Evolutionary conservation across 2,888 invertebrate species (phyloP).

Genomic region (Halictus ligatus): DNA sequence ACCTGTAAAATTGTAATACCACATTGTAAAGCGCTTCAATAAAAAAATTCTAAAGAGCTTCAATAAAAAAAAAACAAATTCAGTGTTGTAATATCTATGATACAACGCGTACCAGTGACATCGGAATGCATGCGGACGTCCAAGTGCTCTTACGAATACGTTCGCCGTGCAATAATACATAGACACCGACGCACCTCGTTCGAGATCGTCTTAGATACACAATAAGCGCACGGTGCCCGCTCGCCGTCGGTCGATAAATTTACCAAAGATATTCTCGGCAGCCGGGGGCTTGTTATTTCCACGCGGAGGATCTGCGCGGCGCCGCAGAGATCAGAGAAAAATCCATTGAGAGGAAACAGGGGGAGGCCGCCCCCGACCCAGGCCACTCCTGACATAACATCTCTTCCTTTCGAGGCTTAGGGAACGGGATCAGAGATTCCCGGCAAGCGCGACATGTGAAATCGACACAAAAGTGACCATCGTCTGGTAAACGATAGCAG

Average conservation of each 20-base stretch:
- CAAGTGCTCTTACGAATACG: slow-evolving; percentile 55
- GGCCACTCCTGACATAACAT: slow-evolving; percentile 77
- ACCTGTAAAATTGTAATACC: no score
- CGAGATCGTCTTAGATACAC: slow-evolving; percentile 53
- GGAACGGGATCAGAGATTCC: slow-evolving; percentile 66
- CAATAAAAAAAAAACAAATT: no score
- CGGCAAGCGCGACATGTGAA: slow-evolving; percentile 56
- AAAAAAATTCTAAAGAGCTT: no score
- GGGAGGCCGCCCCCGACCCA: slow-evolving; percentile 64
- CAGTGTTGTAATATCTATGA: background rate
- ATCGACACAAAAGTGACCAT: slow-evolving; percentile 81
- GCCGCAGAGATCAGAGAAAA: slow-evolving; percentile 73
- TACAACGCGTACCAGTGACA: background rate
- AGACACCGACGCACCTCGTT: slow-evolving; percentile 33
- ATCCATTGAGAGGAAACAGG: slow-evolving; percentile 71
- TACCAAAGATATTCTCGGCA: slow-evolving; percentile 57
- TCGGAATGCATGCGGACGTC: background rate
- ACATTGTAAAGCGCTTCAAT: no score
- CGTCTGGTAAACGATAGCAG: slow-evolving; percentile 76
- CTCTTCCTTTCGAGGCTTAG: slow-evolving; percentile 77
- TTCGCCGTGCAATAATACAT: slow-evolving; percentile 37
- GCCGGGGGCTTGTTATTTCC: slow-evolving; percentile 82
- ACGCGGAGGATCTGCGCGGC: slow-evolving; percentile 74
- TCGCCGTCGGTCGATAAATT: slow-evolving; percentile 40
- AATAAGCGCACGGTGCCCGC: slow-evolving; percentile 44